Evolutionary conservation across 2,888 invertebrate genomes (phyloP).

Genomic region (Tetragonisca angustula): DNA sequence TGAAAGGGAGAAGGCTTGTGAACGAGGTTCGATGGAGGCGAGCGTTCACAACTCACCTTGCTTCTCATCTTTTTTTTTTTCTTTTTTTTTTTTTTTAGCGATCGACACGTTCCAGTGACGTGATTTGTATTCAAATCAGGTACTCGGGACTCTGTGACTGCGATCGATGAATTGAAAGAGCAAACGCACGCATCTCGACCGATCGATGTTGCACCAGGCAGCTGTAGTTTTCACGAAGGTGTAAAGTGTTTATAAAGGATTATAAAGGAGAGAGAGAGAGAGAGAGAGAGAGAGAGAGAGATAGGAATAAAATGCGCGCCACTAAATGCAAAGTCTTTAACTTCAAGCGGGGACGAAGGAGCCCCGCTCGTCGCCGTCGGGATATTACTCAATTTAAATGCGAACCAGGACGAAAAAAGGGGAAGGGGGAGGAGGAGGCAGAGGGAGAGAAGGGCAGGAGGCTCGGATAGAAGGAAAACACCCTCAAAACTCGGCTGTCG

Average conservation of each 20-base stretch:
- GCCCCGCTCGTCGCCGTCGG: conserved; percentile 37
- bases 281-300: not conserved
- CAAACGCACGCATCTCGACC: not conserved
- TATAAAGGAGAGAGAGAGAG: not conserved
- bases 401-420: conserved; percentile 60
- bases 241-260: not conserved
- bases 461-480: conserved; percentile 54
- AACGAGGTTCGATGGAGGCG: conserved; percentile 23
- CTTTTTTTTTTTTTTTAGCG: not conserved
- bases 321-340: conserved; percentile 70
- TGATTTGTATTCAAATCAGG: no score
- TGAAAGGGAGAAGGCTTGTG: conserved; percentile 21
- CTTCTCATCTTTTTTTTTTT: no score
- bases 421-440: not conserved
- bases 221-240: conserved; percentile 49
- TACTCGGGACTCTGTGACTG: no score
- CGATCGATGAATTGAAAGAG: not conserved
- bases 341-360: conserved; percentile 62
- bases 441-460: conserved; percentile 9
- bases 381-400: conserved; percentile 72
- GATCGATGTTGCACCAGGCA: conserved; percentile 55
- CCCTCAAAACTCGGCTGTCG: conserved; percentile 60
- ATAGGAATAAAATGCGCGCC: conserved; percentile 68
- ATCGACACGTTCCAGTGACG: not conserved
- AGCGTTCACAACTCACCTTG: conserved; percentile 5